Conservation (phyloP, 2,113 vertebrate species). For the Pseudorasbora parva region DNA sequence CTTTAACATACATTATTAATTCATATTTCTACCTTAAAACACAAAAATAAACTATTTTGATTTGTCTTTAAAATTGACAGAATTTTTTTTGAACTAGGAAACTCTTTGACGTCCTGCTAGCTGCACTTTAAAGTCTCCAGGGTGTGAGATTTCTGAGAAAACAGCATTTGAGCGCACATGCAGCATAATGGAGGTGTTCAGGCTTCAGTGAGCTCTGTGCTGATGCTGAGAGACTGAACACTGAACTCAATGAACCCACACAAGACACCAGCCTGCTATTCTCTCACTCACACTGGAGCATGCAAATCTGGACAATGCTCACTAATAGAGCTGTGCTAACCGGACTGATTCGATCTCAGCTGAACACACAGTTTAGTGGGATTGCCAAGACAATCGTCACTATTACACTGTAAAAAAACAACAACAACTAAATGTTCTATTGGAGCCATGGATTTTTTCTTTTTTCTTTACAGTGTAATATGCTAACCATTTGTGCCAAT, state of each 20-base stretch:
- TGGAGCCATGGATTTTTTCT: no score
- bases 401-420: no score
- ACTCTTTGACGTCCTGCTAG: not conserved
- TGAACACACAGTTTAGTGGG: not conserved
- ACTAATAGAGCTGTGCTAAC: not conserved
- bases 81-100: not conserved
- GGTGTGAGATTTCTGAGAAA: not conserved
- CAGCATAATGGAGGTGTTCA: not conserved
- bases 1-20: not conserved
- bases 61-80: not conserved
- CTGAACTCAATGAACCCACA: not conserved
- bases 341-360: not conserved
- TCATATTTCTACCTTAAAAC: not conserved
- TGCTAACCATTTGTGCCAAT: no score
- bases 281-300: not conserved
- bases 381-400: no score
- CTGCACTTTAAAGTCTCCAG: conserved; percentile 13
- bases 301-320: not conserved
- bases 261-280: not conserved
- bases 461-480: no score
- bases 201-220: conserved; percentile 1
- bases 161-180: not conserved
- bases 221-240: not conserved
- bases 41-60: not conserved
- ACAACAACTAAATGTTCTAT: no score